phyloP scores from a whole-genome alignment of 2,113 vertebrate genomes.

The Anguilla japonica region DNA sequence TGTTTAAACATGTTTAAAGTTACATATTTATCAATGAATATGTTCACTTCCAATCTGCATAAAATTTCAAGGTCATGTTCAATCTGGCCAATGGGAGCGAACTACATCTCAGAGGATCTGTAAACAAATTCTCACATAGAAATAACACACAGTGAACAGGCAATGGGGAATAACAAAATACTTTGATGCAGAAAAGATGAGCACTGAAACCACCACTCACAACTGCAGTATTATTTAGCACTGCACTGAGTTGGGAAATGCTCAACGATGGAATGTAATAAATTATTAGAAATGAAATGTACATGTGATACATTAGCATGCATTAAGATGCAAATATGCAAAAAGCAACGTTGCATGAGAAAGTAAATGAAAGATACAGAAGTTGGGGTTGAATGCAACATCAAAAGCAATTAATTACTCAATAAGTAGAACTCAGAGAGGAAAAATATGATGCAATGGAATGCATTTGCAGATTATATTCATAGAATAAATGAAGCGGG shows the following conservation, averaged over 20 bases:
- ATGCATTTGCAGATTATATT: background rate
- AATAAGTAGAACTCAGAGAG: slow-evolving; percentile 1
- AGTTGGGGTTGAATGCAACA: background rate
- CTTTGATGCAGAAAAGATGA: slow-evolving; percentile 6
- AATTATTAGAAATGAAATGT: background rate
- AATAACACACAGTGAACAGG: background rate
- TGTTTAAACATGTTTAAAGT: background rate
- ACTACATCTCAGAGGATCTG: background rate
- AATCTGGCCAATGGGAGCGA: background rate
- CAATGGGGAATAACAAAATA: background rate
- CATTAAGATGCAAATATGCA: background rate
- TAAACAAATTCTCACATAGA: background rate
- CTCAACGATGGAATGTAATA: background rate
- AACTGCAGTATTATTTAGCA: background rate
- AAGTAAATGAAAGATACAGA: background rate
- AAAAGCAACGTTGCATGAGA: background rate
- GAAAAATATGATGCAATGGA: background rate
- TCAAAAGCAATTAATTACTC: slow-evolving; percentile 2
- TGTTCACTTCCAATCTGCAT: background rate
- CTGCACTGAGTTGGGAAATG: background rate
- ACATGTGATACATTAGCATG: background rate
- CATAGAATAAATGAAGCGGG: background rate
- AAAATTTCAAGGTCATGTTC: background rate
- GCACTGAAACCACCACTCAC: background rate
- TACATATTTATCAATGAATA: background rate